Percentiles rank a stretch among this genome's conserved stretches.
phyloP scores from a whole-genome alignment of 2,797 vertebrate species.

The Triplophysa yarkandensis region DNA sequence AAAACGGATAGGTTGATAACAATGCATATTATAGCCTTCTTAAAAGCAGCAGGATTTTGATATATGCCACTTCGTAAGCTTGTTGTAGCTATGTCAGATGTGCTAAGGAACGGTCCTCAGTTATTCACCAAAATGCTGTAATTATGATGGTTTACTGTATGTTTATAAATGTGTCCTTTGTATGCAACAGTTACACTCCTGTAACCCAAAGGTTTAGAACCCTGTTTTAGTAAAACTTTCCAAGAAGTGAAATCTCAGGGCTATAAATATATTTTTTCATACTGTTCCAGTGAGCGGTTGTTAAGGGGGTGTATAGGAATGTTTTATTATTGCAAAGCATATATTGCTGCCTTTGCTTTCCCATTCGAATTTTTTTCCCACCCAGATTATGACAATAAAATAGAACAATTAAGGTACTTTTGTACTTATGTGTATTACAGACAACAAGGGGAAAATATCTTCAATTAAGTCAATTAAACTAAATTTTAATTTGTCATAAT shows the following conservation, averaged over 20 bases:
- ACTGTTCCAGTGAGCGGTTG: constrained; percentile 5
- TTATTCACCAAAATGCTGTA: constrained; percentile 41
- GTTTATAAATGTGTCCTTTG: constrained; percentile 14
- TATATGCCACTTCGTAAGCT: constrained; percentile 1
- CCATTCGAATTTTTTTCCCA: constrained; percentile 22
- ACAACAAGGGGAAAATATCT: constrained; percentile 40
- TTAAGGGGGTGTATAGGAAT: constrained; percentile 9
- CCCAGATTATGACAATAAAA: constrained; percentile 23
- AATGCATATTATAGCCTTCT: neutral
- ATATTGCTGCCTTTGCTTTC: constrained; percentile 7
- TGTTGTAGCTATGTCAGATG: constrained; percentile 23
- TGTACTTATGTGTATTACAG: constrained; percentile 36
- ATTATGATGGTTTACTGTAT: constrained; percentile 23
- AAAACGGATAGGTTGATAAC: constrained; percentile 26
- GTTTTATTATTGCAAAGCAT: neutral
- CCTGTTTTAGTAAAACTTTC: constrained; percentile 17
- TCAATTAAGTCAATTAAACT: constrained; percentile 21
- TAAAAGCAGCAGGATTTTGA: neutral
- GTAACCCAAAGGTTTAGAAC: neutral
- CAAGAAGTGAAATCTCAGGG: constrained; percentile 44
- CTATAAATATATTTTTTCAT: constrained; percentile 41
- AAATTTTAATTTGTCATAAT: too few species aligned
- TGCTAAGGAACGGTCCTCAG: constrained; percentile 12
- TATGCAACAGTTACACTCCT: constrained; percentile 18
- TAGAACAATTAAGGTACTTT: constrained; percentile 50